Conservation (phyloP, 1,140 invertebrate species). For the Bathynomus jamesi region DNA sequence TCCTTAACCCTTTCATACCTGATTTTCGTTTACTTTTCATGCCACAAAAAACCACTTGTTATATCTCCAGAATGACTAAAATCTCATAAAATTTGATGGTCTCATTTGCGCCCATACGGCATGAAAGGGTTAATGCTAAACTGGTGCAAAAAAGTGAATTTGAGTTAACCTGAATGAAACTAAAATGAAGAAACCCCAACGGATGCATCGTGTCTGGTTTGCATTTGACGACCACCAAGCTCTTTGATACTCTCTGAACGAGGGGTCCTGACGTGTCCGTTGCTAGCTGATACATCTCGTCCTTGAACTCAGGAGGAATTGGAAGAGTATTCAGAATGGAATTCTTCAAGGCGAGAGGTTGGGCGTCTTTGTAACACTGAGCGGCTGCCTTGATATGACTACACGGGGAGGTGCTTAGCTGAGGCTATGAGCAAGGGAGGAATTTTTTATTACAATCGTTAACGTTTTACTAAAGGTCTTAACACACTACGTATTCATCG, state of each 20-base stretch:
- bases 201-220: slow-evolving; percentile 60
- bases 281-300: slow-evolving; percentile 57
- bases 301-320: slow-evolving; percentile 56
- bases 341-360: slow-evolving; percentile 56
- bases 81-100: too few species aligned
- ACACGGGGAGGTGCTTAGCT: slow-evolving; percentile 45
- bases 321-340: slow-evolving; percentile 57
- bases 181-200: slow-evolving; percentile 60
- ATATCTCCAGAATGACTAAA: too few species aligned
- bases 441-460: too few species aligned
- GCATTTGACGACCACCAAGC: slow-evolving; percentile 69
- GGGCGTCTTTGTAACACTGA: slow-evolving; percentile 56
- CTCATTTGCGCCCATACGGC: too few species aligned
- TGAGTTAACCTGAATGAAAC: slow-evolving; percentile 39
- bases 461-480: too few species aligned
- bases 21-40: too few species aligned
- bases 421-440: too few species aligned
- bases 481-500: too few species aligned
- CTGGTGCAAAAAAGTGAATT: slow-evolving; percentile 35
- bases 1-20: too few species aligned
- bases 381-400: slow-evolving; percentile 62
- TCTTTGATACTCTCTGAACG: slow-evolving; percentile 67
- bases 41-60: too few species aligned
- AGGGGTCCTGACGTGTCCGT: slow-evolving; percentile 58
- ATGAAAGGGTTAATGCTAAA: too few species aligned